A percentile compares a stretch with the other conserved stretches of the same genome.
phyloP scores from a whole-genome alignment of 2,888 invertebrate genomes.

The Cataglyphis albicans region DNA sequence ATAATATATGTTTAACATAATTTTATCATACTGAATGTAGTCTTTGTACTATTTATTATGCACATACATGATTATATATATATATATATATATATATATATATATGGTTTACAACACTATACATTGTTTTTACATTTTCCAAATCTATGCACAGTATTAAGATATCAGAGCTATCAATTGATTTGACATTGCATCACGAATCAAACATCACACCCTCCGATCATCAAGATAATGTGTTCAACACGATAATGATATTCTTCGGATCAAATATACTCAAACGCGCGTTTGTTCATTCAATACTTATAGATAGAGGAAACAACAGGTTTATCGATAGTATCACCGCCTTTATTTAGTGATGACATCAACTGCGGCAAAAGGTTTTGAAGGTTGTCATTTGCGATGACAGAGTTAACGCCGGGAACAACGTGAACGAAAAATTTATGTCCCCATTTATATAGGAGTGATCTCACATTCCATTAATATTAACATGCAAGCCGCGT shows the following conservation, averaged over 20 bases:
- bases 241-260: slow-evolving; percentile 46
- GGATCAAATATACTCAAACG: slow-evolving; percentile 26
- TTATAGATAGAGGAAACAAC: slow-evolving; percentile 44
- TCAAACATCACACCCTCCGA: background rate
- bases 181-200: background rate
- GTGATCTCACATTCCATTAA: slow-evolving; percentile 77
- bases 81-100: background rate
- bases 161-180: background rate
- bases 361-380: slow-evolving; percentile 79
- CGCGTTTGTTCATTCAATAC: slow-evolving; percentile 20
- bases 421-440: slow-evolving; percentile 65
- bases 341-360: slow-evolving; percentile 81
- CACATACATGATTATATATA: slow-evolving; percentile 11
- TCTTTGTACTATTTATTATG: slow-evolving; percentile 28
- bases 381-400: slow-evolving; percentile 73
- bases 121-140: background rate
- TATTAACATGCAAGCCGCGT: slow-evolving; percentile 73
- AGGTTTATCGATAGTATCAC: slow-evolving; percentile 76
- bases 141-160: background rate
- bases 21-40: background rate
- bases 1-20: slow-evolving; percentile 25
- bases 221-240: slow-evolving; percentile 49
- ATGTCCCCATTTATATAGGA: slow-evolving; percentile 74
- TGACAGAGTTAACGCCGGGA: slow-evolving; percentile 65
- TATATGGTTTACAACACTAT: background rate